phyloP scores from a whole-genome alignment of 2,797 vertebrate species.

The Melanotaenia nigrans region DNA sequence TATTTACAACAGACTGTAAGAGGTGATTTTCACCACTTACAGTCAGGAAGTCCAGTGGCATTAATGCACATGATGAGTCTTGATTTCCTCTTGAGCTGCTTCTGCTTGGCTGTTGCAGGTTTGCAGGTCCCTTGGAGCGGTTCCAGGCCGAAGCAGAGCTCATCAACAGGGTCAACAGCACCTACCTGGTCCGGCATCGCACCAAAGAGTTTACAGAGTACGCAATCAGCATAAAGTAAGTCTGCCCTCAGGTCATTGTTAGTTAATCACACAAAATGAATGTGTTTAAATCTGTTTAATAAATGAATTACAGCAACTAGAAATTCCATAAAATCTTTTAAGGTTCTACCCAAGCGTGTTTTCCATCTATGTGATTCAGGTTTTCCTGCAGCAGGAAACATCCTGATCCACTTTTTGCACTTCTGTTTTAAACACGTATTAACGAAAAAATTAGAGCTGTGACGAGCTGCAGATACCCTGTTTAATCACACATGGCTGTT shows the following conservation, averaged over 20 bases:
- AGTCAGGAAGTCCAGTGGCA: neutral
- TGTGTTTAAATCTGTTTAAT: no score
- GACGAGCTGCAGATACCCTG: no score
- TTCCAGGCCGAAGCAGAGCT: slow-evolving; percentile 93
- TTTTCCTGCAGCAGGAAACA: no score
- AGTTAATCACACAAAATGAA: no score
- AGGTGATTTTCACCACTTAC: neutral
- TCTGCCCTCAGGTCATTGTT: slow-evolving; percentile 23
- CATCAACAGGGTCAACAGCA: slow-evolving; percentile 93
- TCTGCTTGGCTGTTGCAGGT: slow-evolving; percentile 79
- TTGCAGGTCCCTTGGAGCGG: slow-evolving; percentile 94
- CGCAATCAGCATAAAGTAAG: slow-evolving; percentile 99
- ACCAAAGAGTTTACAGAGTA: slow-evolving; percentile 94
- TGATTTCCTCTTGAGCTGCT: neutral
- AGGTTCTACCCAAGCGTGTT: no score
- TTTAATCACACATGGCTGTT: no score
- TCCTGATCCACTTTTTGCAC: no score
- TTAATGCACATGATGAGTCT: neutral
- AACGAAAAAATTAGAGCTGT: no score
- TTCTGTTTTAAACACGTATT: no score
- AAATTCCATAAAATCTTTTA: no score
- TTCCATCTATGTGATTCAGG: no score
- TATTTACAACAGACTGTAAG: neutral
- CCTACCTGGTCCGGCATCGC: slow-evolving; percentile 95
- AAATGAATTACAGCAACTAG: no score